A percentile compares a stretch with the other conserved stretches of the same genome.
These are phyloP conservation scores for Acrocyrtus sp. DNA, from an alignment of 2,888 invertebrate species.

Conservation along the genomic window DNA sequence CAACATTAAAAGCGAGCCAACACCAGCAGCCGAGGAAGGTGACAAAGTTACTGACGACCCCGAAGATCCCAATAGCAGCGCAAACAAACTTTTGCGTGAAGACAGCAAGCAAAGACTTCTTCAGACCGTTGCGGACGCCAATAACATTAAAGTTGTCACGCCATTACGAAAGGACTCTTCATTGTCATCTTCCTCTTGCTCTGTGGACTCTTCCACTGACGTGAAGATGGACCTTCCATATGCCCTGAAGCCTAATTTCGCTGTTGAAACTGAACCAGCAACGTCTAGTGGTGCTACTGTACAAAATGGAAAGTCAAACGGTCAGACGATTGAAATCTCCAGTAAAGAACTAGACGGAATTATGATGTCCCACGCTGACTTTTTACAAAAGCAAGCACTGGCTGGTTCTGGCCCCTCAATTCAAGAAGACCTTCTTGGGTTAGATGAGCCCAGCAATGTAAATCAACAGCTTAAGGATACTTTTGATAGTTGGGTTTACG, in stretches of 20 bases:
- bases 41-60: not conserved
- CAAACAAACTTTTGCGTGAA: conserved; percentile 49
- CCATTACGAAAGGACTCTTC: conserved; percentile 56
- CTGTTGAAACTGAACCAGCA: conserved; percentile 17
- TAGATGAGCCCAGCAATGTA: not conserved
- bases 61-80: not conserved
- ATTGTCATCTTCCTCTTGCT: conserved; percentile 51
- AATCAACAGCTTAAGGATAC: conserved; percentile 33
- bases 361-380: conserved; percentile 65
- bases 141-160: conserved; percentile 61
- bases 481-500: conserved; percentile 67
- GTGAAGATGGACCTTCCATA: conserved; percentile 47
- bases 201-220: conserved; percentile 53
- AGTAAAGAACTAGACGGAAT: conserved; percentile 63
- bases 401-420: conserved; percentile 5
- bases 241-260: conserved; percentile 30
- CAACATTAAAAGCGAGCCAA: conserved; percentile 44
- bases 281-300: not conserved
- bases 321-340: conserved; percentile 63
- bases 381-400: conserved; percentile 57
- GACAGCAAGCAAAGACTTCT: conserved; percentile 62
- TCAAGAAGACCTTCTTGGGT: conserved; percentile 51
- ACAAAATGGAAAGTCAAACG: conserved; percentile 20
- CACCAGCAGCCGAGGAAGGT: no score
- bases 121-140: conserved; percentile 61